These are phyloP conservation scores for Patiria pectinifera DNA, from an alignment of 53 echinoderm and acorn worm genomes.

Conservation along the genomic window DNA sequence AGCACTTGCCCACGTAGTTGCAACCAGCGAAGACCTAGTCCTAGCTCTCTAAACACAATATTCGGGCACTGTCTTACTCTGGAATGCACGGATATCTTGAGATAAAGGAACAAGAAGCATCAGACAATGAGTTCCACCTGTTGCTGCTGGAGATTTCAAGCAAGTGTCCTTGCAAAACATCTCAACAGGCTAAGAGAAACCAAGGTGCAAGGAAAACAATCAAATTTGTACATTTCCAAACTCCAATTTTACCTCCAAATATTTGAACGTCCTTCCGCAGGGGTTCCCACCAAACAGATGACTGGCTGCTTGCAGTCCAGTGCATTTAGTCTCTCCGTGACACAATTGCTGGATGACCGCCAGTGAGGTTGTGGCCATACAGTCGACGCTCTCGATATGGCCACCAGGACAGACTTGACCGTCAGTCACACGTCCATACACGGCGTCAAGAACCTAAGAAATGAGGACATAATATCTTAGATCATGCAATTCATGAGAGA, in stretches of 20 bases:
- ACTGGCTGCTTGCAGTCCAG: slow-evolving; percentile 27
- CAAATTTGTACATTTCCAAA: too few species aligned
- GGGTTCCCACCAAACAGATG: slow-evolving; percentile 27
- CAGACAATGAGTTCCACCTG: too few species aligned
- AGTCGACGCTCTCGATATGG: slow-evolving; percentile 30
- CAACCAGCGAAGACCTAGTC: too few species aligned
- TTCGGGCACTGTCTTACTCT: too few species aligned
- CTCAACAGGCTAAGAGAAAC: too few species aligned
- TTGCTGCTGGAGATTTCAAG: too few species aligned
- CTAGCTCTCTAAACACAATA: too few species aligned
- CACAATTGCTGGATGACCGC: slow-evolving; percentile 30
- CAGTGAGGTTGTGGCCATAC: slow-evolving; percentile 18
- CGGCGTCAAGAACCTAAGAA: slow-evolving; percentile 38
- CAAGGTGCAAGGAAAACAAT: too few species aligned
- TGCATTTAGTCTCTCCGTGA: slow-evolving; percentile 47
- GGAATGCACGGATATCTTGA: too few species aligned
- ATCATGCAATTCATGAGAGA: background rate
- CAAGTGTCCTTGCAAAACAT: too few species aligned
- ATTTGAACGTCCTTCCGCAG: slow-evolving; percentile 44
- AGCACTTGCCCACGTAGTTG: too few species aligned
- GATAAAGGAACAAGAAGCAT: too few species aligned
- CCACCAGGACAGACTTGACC: slow-evolving; percentile 42
- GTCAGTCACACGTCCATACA: slow-evolving; percentile 56
- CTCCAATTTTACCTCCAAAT: slow-evolving; percentile 49
- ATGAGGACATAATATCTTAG: background rate